Evolutionary conservation across 2,888 invertebrate genomes (phyloP).

Genomic region (Watsonalla cultraria): DNA sequence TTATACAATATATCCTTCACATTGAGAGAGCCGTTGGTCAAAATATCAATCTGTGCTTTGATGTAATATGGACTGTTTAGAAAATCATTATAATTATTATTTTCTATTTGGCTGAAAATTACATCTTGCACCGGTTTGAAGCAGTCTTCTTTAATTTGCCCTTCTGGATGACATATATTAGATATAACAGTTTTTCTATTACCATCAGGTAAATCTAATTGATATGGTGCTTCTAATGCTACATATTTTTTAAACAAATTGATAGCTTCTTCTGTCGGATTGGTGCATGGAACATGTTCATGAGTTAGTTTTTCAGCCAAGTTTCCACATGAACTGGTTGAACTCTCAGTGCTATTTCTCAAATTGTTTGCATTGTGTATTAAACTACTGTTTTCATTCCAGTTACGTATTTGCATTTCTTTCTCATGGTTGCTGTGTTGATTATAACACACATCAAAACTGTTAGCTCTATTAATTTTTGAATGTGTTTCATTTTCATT

Average conservation of each 20-base stretch:
- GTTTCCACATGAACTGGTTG: constrained; percentile 54
- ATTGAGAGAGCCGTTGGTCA: constrained; percentile 87
- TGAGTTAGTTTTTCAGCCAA: constrained; percentile 29
- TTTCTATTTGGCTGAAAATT: constrained; percentile 83
- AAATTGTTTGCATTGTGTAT: constrained; percentile 31
- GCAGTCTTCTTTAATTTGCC: constrained; percentile 82
- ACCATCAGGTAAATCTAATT: constrained; percentile 79
- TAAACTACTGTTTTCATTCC: constrained; percentile 35
- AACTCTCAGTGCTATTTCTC: constrained; percentile 36
- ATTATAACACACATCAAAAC: constrained; percentile 53
- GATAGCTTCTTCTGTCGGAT: constrained; percentile 80
- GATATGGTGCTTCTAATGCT: constrained; percentile 81
- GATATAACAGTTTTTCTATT: constrained; percentile 80
- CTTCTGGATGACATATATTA: constrained; percentile 83
- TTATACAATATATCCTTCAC: constrained; percentile 94
- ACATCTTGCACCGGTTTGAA: constrained; percentile 86
- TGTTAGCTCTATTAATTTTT: constrained; percentile 55
- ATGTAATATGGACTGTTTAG: constrained; percentile 91
- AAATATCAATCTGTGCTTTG: constrained; percentile 95
- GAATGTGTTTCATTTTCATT: constrained; percentile 32
- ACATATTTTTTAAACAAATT: constrained; percentile 88
- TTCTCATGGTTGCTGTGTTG: constrained; percentile 24
- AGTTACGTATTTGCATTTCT: constrained; percentile 37
- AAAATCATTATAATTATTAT: constrained; percentile 88
- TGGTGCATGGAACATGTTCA: constrained; percentile 26